phyloP scores from a whole-genome alignment of 2,113 vertebrate genomes.

The Indicator maculatus region DNA sequence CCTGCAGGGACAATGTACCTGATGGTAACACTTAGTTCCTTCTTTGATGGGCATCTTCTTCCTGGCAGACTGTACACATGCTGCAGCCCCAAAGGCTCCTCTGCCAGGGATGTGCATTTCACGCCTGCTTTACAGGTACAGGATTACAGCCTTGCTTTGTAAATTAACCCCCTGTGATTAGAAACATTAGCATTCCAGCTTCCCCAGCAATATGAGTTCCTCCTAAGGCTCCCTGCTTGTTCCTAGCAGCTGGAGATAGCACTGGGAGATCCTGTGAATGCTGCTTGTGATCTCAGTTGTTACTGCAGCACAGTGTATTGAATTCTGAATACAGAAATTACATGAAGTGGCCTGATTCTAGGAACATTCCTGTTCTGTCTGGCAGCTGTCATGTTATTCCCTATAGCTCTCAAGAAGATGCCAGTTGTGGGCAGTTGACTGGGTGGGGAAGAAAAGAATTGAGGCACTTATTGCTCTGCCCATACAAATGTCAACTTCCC shows the following conservation, averaged over 20 bases:
- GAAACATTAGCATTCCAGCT: not conserved
- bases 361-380: not conserved
- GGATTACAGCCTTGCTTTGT: not conserved
- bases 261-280: not conserved
- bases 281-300: not conserved
- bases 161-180: slow-evolving; percentile 12
- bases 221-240: not conserved
- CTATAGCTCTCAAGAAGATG: not conserved
- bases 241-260: not conserved
- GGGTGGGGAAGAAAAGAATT: not conserved
- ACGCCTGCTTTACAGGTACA: not conserved
- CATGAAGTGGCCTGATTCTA: not conserved
- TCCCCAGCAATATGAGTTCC: not conserved
- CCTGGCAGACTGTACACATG: not conserved
- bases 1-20: not conserved
- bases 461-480: not conserved
- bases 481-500: not conserved
- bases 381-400: not conserved
- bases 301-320: not conserved
- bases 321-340: not conserved
- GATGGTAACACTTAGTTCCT: fast-evolving
- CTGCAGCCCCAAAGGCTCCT: not conserved
- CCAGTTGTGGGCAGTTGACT: not conserved
- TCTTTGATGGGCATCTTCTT: not conserved
- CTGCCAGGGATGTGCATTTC: not conserved